Evolutionary conservation across 2,113 vertebrate genomes (phyloP).

Genomic region (Colinus virginianus): DNA sequence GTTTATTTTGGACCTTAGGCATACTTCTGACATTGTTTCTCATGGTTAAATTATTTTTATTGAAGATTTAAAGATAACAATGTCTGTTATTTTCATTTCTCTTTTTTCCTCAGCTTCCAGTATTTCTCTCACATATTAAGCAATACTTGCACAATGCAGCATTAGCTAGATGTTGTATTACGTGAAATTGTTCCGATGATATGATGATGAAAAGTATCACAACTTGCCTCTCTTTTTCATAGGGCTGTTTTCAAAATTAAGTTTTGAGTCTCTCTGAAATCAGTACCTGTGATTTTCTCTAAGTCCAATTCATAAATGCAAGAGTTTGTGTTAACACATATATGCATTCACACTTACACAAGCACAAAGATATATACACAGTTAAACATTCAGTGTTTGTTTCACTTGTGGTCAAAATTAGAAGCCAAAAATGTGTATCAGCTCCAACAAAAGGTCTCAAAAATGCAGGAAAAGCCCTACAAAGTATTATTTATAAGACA

Average conservation of each 20-base stretch:
- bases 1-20: not conserved
- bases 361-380: rapidly evolving
- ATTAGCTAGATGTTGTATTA: not conserved
- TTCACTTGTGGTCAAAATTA: not conserved
- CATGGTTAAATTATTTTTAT: not conserved
- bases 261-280: not conserved
- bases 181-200: not conserved
- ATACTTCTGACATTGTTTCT: not conserved
- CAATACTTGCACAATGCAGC: not conserved
- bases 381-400: not conserved
- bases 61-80: not conserved
- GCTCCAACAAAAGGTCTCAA: not conserved
- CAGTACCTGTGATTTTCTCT: not conserved
- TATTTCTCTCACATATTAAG: not conserved
- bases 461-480: not conserved
- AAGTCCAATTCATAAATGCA: not conserved
- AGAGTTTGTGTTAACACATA: not conserved
- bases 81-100: not conserved
- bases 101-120: not conserved
- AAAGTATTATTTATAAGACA: not conserved
- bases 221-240: not conserved
- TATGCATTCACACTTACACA: not conserved
- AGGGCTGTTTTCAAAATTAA: not conserved
- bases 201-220: not conserved
- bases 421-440: not conserved